Conservation (phyloP, 2,888 invertebrate genomes). For the Clunio marinus region DNA sequence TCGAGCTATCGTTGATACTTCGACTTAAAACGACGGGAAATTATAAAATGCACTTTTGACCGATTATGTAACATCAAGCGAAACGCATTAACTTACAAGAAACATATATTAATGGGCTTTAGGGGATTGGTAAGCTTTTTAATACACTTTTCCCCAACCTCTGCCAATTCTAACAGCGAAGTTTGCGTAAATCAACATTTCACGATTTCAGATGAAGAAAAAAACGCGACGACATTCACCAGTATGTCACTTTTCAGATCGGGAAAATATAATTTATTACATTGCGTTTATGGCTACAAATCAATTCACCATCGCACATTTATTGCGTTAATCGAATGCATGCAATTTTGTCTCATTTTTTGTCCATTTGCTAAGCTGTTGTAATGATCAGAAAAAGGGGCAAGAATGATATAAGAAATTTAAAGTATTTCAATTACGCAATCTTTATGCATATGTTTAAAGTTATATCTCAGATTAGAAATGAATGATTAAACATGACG, state of each 20-base stretch:
- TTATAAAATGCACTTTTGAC: slow-evolving; percentile 36
- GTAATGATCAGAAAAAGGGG: neutral
- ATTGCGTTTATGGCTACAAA: slow-evolving; percentile 9
- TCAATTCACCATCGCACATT: neutral
- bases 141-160: neutral
- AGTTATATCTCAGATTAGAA: slow-evolving; percentile 34
- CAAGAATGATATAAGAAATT: slow-evolving; percentile 28
- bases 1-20: slow-evolving; percentile 4
- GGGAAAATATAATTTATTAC: slow-evolving; percentile 26
- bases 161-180: slow-evolving; percentile 21
- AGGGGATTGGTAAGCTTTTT: slow-evolving; percentile 18
- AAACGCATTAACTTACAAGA: slow-evolving; percentile 29
- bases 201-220: too few relatives aligned
- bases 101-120: slow-evolving; percentile 11
- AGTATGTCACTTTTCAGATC: slow-evolving; percentile 26
- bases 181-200: neutral
- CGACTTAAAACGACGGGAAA: slow-evolving; percentile 22
- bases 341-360: neutral
- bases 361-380: neutral
- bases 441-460: neutral
- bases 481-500: slow-evolving; percentile 14
- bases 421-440: slow-evolving; percentile 31
- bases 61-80: slow-evolving; percentile 1
- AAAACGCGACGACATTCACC: slow-evolving; percentile 37
- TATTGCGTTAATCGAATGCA: slow-evolving; percentile 2